These are phyloP conservation scores for Muscidifurax raptorellus DNA, from an alignment of 1,140 invertebrate genomes.

Conservation along the genomic window DNA sequence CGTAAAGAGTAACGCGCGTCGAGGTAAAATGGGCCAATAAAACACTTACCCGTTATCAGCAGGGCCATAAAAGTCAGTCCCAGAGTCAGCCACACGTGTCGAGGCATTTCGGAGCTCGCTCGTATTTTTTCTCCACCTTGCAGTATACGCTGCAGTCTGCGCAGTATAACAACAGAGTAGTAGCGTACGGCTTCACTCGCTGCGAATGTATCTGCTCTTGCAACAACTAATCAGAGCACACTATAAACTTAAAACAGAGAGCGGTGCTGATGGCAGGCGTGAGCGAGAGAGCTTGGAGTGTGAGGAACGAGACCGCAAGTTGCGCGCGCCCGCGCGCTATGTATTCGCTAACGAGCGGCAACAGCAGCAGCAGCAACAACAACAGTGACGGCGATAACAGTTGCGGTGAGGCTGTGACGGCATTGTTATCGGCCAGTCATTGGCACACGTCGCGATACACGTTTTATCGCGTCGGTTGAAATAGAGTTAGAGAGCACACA, in stretches of 20 bases:
- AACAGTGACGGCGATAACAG: not conserved
- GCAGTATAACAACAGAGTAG: not conserved
- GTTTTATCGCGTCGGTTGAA: not conserved
- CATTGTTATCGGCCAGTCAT: slow-evolving; percentile 1
- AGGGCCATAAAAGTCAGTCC: slow-evolving; percentile 55
- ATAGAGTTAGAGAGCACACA: not conserved
- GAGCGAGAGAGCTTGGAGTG: slow-evolving; percentile 1
- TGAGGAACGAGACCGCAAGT: not conserved
- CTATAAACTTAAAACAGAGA: not conserved
- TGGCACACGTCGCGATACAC: not conserved
- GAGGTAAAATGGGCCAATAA: slow-evolving; percentile 22
- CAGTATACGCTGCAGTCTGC: not conserved
- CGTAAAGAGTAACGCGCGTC: not conserved
- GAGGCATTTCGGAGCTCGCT: slow-evolving; percentile 57
- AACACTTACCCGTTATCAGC: slow-evolving; percentile 61
- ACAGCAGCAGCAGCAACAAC: not conserved
- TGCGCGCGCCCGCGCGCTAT: not conserved
- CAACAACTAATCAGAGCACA: not conserved
- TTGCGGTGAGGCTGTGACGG: not conserved
- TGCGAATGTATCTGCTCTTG: not conserved
- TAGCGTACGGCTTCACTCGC: not conserved
- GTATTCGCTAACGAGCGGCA: not conserved
- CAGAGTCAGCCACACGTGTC: slow-evolving; percentile 62
- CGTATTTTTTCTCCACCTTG: not conserved
- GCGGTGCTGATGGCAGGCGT: not conserved